These are phyloP conservation scores for Dicrostonyx torquatus DNA, from an alignment of 2,797 vertebrate species.

Conservation along the genomic window DNA sequence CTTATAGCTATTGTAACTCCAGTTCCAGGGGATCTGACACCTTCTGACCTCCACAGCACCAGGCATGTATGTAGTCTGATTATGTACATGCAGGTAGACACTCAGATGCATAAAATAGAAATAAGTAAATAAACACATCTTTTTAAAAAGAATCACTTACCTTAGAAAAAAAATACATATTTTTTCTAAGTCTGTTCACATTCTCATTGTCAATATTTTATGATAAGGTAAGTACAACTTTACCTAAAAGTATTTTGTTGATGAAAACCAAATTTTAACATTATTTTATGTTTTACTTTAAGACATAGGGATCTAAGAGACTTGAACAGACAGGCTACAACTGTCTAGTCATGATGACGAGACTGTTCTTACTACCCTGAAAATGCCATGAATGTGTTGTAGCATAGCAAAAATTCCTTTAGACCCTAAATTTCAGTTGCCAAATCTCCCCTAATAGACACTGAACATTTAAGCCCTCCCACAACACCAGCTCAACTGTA, in stretches of 20 bases:
- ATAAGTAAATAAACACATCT: not conserved
- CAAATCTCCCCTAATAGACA: not conserved
- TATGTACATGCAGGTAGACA: not conserved
- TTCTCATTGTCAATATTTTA: not conserved
- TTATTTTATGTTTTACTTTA: not conserved
- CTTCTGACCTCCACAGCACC: not conserved
- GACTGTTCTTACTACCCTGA: not conserved
- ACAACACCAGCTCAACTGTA: not conserved
- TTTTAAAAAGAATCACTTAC: not conserved
- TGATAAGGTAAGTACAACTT: not conserved
- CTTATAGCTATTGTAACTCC: not conserved
- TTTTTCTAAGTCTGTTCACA: not conserved
- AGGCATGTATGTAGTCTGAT: not conserved
- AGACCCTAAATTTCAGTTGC: not conserved
- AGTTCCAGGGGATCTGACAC: not conserved
- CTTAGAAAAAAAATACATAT: not conserved
- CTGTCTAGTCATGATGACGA: not conserved
- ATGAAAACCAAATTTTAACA: not conserved
- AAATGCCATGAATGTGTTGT: not conserved
- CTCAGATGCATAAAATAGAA: not conserved
- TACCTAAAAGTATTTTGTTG: conserved; percentile 29
- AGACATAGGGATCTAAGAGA: conserved; percentile 14
- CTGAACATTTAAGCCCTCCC: not conserved
- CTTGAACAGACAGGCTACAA: not conserved
- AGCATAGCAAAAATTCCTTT: conserved; percentile 26